Evolutionary conservation across 2,888 invertebrate species (phyloP), one percentile per base, ranked within the genome.

Genomic region (Ornithoptera priamus): DNA sequence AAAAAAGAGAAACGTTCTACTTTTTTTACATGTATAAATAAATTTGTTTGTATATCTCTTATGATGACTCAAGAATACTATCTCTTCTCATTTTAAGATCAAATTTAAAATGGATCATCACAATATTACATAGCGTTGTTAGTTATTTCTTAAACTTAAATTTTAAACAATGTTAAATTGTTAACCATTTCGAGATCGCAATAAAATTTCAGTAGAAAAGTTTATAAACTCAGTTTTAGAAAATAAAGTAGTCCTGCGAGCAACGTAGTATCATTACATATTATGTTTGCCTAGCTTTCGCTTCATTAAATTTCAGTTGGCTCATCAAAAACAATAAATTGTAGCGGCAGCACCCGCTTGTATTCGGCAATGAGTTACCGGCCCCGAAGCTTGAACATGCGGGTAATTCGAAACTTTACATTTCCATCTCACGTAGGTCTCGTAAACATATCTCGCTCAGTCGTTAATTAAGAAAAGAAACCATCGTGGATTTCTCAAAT

Each of bases 391-490:
- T 59, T 62, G 60, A n/a, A 36, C 46, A 65, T 70, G 67, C 61
- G 64, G 60, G 70, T 64, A 64, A 60, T 70, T 64, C 64, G 46
- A 42, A 53, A n/a, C 59, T 63, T 59, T 70, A 64, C 63, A 39
- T 42, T 63, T 59, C 64, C 67, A 62, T 46, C n/a, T 64, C 67
- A 70, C 70, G 70, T 70, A 60, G 7, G 42, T 64, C 39, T 65
- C 70, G 67, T 70, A 70, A 70, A 70, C 67, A 70, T 22, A 67
- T 70, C 70, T 64, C 70, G 56, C 59, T 42, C 53, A 36, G 59
- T 63, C 70, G 63, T 67, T 70, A 70, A 70, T 69, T 69, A 69
- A 69, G 65, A 69, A 39, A 50, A 59, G 64, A 65, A 67, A 67
- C 63, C 59, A 20, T 15, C 24, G 59, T 50, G 62, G 67, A 70